phyloP scores from a whole-genome alignment of 2,113 vertebrate genomes.

The Alexandromys fortis region DNA sequence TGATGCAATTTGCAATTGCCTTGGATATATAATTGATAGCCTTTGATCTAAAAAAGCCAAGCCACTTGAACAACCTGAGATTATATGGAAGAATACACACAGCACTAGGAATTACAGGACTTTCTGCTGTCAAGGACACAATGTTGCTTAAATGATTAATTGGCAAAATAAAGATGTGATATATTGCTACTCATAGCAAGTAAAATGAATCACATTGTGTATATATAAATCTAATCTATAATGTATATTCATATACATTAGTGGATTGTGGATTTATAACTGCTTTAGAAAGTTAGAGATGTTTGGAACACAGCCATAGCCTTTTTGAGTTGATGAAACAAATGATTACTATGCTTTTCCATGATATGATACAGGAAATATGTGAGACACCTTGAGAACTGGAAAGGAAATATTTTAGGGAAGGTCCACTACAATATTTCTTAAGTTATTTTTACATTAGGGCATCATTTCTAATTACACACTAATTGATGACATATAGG shows the following conservation, averaged over 20 bases:
- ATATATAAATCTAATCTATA: conserved; percentile 70
- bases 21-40: conserved; percentile 33
- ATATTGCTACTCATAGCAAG: conserved; percentile 41
- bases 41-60: neutral
- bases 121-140: neutral
- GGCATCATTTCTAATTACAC: conserved; percentile 21
- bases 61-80: neutral
- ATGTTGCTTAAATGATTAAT: conserved; percentile 55
- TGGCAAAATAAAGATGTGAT: conserved; percentile 51
- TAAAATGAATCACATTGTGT: conserved; percentile 59
- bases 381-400: neutral
- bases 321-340: conserved; percentile 47
- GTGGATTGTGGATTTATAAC: conserved; percentile 65
- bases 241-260: conserved; percentile 70
- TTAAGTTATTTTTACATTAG: neutral
- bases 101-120: neutral
- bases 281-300: conserved; percentile 36
- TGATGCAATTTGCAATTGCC: neutral
- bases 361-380: conserved; percentile 21
- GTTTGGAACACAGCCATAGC: conserved; percentile 40
- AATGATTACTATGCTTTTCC: neutral
- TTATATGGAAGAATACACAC: neutral
- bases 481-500: conserved; percentile 5
- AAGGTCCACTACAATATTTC: neutral
- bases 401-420: conserved; percentile 1